Evolutionary conservation across 2,888 invertebrate species (phyloP).

Genomic region (Hofmannophila pseudospretella): DNA sequence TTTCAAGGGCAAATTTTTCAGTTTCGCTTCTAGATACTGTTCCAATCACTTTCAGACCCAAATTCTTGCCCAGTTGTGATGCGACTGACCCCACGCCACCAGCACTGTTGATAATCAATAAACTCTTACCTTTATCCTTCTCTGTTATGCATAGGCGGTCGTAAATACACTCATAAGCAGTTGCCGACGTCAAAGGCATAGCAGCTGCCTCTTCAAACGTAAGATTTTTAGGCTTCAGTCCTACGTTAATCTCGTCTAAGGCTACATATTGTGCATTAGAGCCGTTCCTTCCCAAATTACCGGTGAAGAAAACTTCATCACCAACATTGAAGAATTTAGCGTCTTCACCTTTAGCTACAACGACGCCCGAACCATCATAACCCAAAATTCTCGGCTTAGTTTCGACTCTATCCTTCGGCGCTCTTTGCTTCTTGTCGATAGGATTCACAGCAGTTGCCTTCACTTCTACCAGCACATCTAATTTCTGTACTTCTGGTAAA

Average conservation of each 20-base stretch:
- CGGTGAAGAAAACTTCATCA: conserved; percentile 62
- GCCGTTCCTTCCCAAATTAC: conserved; percentile 48
- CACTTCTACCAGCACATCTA: conserved; percentile 58
- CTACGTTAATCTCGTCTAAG: conserved; percentile 48
- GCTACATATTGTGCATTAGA: conserved; percentile 60
- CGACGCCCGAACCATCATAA: conserved; percentile 60
- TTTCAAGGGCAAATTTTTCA: conserved; percentile 35
- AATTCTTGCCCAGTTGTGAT: conserved; percentile 51
- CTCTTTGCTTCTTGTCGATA: conserved; percentile 56
- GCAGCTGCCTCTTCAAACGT: conserved; percentile 65
- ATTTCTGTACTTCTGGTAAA: conserved; percentile 39
- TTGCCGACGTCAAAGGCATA: conserved; percentile 55
- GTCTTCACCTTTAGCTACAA: conserved; percentile 47
- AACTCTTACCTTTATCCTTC: conserved; percentile 52
- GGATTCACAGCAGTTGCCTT: conserved; percentile 63
- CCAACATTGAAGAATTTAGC: conserved; percentile 46
- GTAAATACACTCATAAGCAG: conserved; percentile 54
- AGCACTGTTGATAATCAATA: conserved; percentile 61
- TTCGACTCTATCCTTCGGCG: conserved; percentile 52
- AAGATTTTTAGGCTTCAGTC: conserved; percentile 50
- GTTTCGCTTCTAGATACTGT: conserved; percentile 59
- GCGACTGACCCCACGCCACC: conserved; percentile 66
- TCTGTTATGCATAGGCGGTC: conserved; percentile 53
- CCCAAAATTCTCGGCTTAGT: conserved; percentile 49
- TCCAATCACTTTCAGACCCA: conserved; percentile 59